Evolutionary conservation across 2,797 vertebrate genomes (phyloP).

Genomic region (Argya squamiceps): DNA sequence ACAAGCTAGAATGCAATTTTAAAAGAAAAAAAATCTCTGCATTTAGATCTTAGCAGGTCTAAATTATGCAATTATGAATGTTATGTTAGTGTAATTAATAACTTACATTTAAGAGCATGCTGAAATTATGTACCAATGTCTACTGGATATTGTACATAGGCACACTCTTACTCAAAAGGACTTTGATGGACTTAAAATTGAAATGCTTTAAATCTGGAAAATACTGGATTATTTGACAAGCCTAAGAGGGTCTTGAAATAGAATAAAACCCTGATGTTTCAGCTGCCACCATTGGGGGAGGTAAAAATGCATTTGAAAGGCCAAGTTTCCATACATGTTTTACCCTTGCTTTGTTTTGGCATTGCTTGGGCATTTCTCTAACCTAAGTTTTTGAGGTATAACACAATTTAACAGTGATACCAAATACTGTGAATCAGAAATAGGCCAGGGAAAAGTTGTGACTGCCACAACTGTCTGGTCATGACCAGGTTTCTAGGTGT

Average conservation of each 20-base stretch:
- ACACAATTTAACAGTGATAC: background rate
- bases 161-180: background rate
- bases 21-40: background rate
- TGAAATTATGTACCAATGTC: background rate
- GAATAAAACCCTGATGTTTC: background rate
- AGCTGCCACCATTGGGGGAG: rapidly evolving
- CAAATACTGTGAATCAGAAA: background rate
- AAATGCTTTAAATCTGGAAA: background rate
- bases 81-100: background rate
- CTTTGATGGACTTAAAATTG: background rate
- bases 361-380: background rate
- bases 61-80: background rate
- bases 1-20: background rate
- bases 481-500: background rate
- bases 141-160: background rate
- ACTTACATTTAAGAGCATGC: background rate
- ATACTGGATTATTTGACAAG: background rate
- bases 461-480: too few species aligned
- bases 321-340: background rate
- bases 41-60: background rate
- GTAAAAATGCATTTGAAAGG: background rate
- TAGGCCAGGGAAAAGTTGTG: background rate
- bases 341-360: background rate
- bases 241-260: background rate
- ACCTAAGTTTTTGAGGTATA: background rate